Evolutionary conservation across 2,797 vertebrate genomes (phyloP).

Genomic region (Pipistrellus pygmaeus): DNA sequence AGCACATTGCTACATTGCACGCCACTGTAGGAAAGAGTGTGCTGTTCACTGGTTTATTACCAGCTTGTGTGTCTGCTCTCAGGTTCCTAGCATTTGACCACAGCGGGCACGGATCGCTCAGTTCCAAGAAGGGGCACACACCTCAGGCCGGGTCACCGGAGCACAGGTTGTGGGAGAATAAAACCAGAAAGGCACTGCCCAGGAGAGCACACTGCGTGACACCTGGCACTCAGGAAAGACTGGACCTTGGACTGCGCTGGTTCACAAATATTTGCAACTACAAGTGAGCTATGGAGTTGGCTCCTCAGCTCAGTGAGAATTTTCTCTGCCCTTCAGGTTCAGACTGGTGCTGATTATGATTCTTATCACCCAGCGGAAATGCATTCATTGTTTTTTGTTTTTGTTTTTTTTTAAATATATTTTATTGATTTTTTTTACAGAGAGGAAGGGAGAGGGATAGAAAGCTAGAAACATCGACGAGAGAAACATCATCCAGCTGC

Average conservation of each 20-base stretch:
- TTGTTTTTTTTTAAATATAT: neutral
- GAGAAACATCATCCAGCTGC: too few species aligned
- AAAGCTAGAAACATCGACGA: too few species aligned
- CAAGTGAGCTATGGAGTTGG: neutral
- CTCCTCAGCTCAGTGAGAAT: neutral
- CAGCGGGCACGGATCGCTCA: neutral
- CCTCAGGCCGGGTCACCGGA: neutral
- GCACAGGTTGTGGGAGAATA: neutral
- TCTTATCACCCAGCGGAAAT: constrained; percentile 56
- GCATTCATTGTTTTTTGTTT: neutral
- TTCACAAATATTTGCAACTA: neutral
- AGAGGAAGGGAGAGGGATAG: too few species aligned
- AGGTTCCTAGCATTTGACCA: neutral
- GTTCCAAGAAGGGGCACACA: neutral
- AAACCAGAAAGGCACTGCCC: neutral
- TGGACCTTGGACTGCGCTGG: neutral
- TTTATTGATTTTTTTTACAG: too few species aligned
- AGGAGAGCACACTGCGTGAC: neutral
- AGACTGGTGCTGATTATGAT: neutral
- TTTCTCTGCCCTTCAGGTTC: neutral
- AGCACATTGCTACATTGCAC: neutral
- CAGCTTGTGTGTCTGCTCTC: neutral
- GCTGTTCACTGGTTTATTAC: neutral
- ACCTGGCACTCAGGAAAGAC: neutral
- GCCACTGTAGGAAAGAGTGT: neutral